phyloP scores from a whole-genome alignment of 1,140 invertebrate genomes.

The Cecropterus lyciades region DNA sequence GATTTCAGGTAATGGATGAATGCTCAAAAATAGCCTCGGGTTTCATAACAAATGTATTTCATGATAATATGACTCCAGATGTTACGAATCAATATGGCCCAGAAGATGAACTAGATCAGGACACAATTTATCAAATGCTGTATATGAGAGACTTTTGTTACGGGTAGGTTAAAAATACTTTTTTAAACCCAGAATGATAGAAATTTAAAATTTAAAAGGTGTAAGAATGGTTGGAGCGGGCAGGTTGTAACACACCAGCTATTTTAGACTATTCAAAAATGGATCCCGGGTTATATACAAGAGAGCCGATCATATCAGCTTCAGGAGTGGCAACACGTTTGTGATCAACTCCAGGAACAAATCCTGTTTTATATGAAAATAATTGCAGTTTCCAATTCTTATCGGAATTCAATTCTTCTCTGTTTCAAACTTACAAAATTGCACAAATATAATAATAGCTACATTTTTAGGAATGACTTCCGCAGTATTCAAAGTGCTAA shows the following conservation, averaged over 20 bases:
- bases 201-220: neutral
- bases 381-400: too few species aligned
- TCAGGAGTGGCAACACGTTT: too few species aligned
- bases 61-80: neutral
- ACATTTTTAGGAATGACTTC: constrained; percentile 46
- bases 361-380: too few species aligned
- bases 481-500: constrained; percentile 47
- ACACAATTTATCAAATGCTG: constrained; percentile 29
- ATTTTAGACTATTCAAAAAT: too few species aligned
- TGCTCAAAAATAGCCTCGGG: constrained; percentile 12
- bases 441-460: too few species aligned
- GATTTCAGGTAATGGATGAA: constrained; percentile 18
- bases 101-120: constrained; percentile 8
- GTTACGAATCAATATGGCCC: neutral
- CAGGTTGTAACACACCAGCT: too few species aligned
- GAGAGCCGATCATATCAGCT: too few species aligned
- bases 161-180: neutral
- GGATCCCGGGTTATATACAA: too few species aligned
- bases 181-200: neutral
- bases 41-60: neutral
- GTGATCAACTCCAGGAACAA: too few species aligned
- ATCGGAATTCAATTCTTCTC: too few species aligned
- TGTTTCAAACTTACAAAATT: too few species aligned
- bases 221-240: too few species aligned
- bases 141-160: constrained; percentile 24